Base-by-base conservation (phyloP, 1,140 invertebrate species). In the Drosophila rhopaloa region DNA sequence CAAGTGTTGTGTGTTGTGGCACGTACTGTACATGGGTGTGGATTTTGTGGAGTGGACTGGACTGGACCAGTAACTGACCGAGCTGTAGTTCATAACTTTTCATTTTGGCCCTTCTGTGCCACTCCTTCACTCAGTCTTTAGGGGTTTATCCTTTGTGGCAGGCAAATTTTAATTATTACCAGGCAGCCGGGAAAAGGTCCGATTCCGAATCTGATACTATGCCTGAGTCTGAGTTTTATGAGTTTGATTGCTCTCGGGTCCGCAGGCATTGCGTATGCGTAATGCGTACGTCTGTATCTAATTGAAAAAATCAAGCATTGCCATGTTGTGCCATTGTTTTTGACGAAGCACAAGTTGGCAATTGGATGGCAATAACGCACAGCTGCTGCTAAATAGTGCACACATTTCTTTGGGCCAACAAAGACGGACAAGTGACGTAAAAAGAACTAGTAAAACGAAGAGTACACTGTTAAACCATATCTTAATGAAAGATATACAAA, bases 141-240 rank as follows among this genome's bases (percentile, higher is more conserved):
- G 53, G 74, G 50, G 27, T 43, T 74, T 59, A 41, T 60, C 81
- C 54, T 79, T 74, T 77, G 73, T 70, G 59, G 55, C 46, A 59
- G 58, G 68, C 63, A 63, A 72, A 73, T 79, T 79, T 88, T 88
- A 86, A 86, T 86, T 86, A 86, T 86, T 86, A 88, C 76, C 83
- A 79, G 46, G 37, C 66, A 41, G 65, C 4, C 19, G 27, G 24
- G 14, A 72, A 86, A 67, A 44, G 43, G 53, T 56, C 65, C 40
- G 16, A 13, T 19, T 40, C 14, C 13, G 47, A 57, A 37, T 27
- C 61, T 71, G 75, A 32, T 16, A 27, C 27, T 19, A 14, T 27
- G 53, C 27, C 48, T 37, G 48, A 41, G 44, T 32, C 76, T 79
- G 84, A 83, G 57, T 77, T 86, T 86, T 86, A 88, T 86, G 83